Evolutionary conservation across 2,888 invertebrate genomes (phyloP), one percentile per base, ranked within the genome.

Genomic region (Campaea margaritaria): DNA sequence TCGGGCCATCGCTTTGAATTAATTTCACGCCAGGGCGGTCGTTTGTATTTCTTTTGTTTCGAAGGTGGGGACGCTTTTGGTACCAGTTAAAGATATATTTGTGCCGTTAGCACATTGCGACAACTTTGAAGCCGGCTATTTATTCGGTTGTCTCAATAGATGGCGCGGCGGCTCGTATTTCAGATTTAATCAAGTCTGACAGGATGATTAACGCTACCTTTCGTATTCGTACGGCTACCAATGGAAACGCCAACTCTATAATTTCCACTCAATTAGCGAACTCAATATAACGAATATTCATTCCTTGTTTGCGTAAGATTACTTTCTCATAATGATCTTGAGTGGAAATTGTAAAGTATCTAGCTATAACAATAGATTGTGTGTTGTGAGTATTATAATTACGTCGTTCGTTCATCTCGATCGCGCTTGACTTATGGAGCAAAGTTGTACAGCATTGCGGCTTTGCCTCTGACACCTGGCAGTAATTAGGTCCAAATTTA

Each of bases 151-250:
- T 81, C 84, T 83, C 85, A 85, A 87, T 88, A 84, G 86, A 83
- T 79, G 83, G 79, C 79, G 81, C 80, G 75, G 76, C 74, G 76
- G 75, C 79, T 85, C 86, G 83, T 86, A 86, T 87, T 88, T 86
- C 82, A 88, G 87, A 87, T 89, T 85, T 86, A 89, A 88, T 89
- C 88, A 87, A 87, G 81, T 79, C 80, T 84, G 87, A 83, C 86
- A 83, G 85, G 70, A 79, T 86, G 85, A 89, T 86, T 88, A 86
- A 89, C 87, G 82, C 73, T 78, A 83, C 85, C 85, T 84, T 86
- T 82, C 80, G 79, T 72, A 79, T 80, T 83, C 73, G 78, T 75
- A 73, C 72, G 71, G 74, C 77, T 78, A 82, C 84, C 81, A 83
- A 85, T 82, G 79, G 79, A 76, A 76, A 74, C 69, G 73, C 72